Percentiles rank a stretch among this genome's conserved stretches.
These are phyloP conservation scores for Cossypha polioptera DNA, from an alignment of 2,797 vertebrate species.

Conservation along the genomic window DNA sequence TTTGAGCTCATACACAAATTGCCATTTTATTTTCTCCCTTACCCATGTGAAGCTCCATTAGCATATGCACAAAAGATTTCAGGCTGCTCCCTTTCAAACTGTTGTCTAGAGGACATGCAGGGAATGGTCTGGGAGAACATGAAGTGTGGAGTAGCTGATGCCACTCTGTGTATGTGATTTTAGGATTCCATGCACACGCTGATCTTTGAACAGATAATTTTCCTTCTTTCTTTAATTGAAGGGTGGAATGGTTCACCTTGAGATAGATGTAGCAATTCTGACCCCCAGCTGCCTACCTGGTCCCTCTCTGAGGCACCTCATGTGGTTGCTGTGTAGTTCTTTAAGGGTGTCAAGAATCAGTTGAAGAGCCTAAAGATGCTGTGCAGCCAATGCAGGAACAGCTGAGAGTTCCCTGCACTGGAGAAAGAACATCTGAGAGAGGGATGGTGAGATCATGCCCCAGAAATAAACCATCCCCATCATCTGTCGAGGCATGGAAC, in stretches of 20 bases:
- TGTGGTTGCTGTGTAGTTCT: not conserved
- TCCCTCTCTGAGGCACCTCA: not conserved
- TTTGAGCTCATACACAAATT: not conserved
- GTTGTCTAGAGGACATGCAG: not conserved
- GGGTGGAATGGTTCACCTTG: not conserved
- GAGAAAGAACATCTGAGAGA: not conserved
- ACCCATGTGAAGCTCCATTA: not conserved
- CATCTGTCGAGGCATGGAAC: not conserved
- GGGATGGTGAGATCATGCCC: not conserved
- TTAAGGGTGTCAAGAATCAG: not conserved
- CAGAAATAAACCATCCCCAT: not conserved
- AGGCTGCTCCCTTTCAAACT: not conserved
- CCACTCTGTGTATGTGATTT: not conserved
- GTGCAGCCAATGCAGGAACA: not conserved
- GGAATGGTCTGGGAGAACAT: not conserved
- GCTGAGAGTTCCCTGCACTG: not conserved
- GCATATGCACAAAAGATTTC: not conserved
- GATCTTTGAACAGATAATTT: not conserved
- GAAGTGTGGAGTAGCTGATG: not conserved
- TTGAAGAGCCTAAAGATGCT: not conserved
- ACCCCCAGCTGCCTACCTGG: rapidly evolving
- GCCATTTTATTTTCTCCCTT: not conserved
- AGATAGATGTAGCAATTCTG: not conserved
- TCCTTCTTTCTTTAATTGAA: not conserved
- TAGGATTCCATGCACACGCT: not conserved